phyloP scores from a whole-genome alignment of 2,797 vertebrate species.

The Liparis tanakae region DNA sequence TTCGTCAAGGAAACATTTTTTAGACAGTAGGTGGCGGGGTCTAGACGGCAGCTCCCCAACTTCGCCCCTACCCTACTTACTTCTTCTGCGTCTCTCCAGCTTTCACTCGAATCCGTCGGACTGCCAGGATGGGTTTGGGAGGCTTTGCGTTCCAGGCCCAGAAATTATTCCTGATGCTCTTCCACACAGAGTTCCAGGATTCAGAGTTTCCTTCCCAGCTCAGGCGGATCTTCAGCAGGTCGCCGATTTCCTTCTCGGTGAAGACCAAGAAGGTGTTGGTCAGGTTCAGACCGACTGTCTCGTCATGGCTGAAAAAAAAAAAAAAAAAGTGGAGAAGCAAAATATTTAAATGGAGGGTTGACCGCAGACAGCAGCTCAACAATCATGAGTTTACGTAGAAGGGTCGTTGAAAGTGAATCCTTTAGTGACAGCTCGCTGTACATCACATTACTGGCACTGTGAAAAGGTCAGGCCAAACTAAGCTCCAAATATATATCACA shows the following conservation, averaged over 20 bases:
- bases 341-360: neutral
- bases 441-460: slow-evolving; percentile 5
- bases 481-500: slow-evolving; percentile 6
- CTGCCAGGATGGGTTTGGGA: slow-evolving; percentile 78
- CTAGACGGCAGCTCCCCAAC: rapidly evolving
- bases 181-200: slow-evolving; percentile 87
- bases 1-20: neutral
- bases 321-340: neutral
- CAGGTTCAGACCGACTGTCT: slow-evolving; percentile 85
- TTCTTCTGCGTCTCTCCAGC: slow-evolving; percentile 93
- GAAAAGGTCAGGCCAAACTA: slow-evolving; percentile 28
- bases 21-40: too few species aligned
- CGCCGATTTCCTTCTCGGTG: slow-evolving; percentile 91
- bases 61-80: slow-evolving; percentile 75
- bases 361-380: neutral
- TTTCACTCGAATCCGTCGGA: slow-evolving; percentile 92
- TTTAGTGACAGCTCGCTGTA: neutral
- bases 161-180: slow-evolving; percentile 78
- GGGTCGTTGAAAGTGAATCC: neutral
- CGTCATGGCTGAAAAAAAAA: slow-evolving; percentile 77
- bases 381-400: neutral
- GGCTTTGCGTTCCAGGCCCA: slow-evolving; percentile 71
- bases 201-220: slow-evolving; percentile 87
- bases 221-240: slow-evolving; percentile 90
- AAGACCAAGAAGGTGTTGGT: slow-evolving; percentile 97